These are phyloP conservation scores for Neuroscelio doddi DNA, from an alignment of 2,888 invertebrate species.

Conservation along the genomic window DNA sequence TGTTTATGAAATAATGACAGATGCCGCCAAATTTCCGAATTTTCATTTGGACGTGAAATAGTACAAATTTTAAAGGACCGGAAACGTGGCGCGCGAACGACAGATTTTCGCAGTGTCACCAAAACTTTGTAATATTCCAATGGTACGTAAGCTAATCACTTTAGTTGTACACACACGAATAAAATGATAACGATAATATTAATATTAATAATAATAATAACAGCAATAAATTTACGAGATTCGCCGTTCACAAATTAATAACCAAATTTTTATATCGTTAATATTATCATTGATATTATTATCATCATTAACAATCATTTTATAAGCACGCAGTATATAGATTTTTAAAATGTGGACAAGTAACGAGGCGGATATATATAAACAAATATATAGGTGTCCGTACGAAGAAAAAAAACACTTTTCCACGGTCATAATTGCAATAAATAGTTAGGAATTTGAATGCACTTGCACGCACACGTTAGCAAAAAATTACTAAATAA, in stretches of 20 bases:
- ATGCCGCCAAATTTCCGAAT: neutral
- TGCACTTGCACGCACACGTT: slow-evolving; percentile 37
- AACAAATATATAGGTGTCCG: slow-evolving; percentile 9
- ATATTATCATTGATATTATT: slow-evolving; percentile 51
- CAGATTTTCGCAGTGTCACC: slow-evolving; percentile 23
- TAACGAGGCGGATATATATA: slow-evolving; percentile 14
- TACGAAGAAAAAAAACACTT: slow-evolving; percentile 4
- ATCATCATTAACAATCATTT: slow-evolving; percentile 53
- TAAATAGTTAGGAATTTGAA: slow-evolving; percentile 32
- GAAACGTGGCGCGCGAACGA: neutral
- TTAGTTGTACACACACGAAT: slow-evolving; percentile 12
- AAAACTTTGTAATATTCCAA: slow-evolving; percentile 34
- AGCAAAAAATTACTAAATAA: slow-evolving; percentile 22
- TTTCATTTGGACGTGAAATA: slow-evolving; percentile 34
- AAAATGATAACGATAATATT: slow-evolving; percentile 15
- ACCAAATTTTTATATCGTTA: slow-evolving; percentile 42
- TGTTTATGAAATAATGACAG: neutral
- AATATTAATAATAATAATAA: slow-evolving; percentile 21
- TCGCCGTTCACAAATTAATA: neutral
- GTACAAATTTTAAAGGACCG: slow-evolving; percentile 9
- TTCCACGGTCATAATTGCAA: slow-evolving; percentile 28
- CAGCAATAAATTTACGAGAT: slow-evolving; percentile 4
- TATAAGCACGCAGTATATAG: slow-evolving; percentile 46
- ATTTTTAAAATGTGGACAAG: slow-evolving; percentile 1
- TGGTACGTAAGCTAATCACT: slow-evolving; percentile 31